Conservation (phyloP, 2,113 vertebrate genomes). For the Onychostoma macrolepis region DNA sequence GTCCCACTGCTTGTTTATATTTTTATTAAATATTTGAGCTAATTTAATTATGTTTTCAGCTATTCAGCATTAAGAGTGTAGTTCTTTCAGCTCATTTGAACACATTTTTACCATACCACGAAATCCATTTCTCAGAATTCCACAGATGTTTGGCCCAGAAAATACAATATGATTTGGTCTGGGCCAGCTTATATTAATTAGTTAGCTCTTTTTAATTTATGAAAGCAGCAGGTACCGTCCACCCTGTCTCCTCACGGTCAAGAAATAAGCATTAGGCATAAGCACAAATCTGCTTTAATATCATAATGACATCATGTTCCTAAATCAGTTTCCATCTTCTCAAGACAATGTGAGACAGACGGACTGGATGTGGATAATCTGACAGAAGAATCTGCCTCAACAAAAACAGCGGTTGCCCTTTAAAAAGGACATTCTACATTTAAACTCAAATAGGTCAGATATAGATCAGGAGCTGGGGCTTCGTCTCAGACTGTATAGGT, state of each 20-base stretch:
- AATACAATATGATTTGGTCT: not conserved
- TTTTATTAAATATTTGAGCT: not conserved
- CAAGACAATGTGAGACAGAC: not conserved
- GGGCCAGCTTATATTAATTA: not conserved
- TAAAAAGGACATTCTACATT: constrained; percentile 30
- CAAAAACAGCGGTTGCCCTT: constrained; percentile 1
- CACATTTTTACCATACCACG: not conserved
- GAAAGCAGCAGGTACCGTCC: not conserved
- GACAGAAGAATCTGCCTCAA: not conserved
- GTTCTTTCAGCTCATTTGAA: not conserved
- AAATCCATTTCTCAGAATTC: not conserved
- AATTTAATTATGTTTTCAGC: not conserved
- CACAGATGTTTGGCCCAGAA: not conserved
- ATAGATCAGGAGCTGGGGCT: constrained; percentile 32
- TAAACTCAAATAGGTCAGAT: not conserved
- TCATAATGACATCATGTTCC: not conserved
- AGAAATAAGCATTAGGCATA: not conserved
- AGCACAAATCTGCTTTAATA: not conserved
- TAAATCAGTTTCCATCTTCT: not conserved
- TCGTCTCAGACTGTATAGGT: constrained; percentile 16
- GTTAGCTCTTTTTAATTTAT: not conserved
- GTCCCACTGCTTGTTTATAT: not conserved
- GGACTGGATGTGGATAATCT: not conserved
- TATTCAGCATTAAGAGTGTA: not conserved
- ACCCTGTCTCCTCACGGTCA: not conserved